Evolutionary conservation across 2,113 vertebrate genomes (phyloP), one percentile per base, ranked within the genome.

Genomic region (Pachyramphus minor): DNA sequence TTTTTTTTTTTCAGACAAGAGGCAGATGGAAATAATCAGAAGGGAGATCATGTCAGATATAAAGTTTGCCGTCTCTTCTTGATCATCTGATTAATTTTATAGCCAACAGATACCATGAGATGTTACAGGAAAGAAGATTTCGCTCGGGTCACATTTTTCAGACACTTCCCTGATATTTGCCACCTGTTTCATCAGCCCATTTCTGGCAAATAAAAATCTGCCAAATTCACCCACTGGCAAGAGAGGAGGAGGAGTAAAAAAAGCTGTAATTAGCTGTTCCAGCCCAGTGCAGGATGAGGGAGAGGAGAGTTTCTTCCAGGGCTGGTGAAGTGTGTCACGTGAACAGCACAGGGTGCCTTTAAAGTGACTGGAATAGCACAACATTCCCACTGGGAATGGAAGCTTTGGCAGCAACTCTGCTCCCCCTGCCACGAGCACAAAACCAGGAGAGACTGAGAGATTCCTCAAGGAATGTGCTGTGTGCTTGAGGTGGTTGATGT

Each of bases 11-110:
- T 64, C 28, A 78, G 62, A 31, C 23, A 42, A 4, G 56, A 95
- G 55, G 56, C 95, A 92, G 79, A 74, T 92, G 94, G 96, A 97
- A 97, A 95, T 67, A 87, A 59, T 94, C 96, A 95, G 79, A 89
- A 86, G 90, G 68, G 62, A 49, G 81, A 78, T 86, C 72, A 50
- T 59, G 72, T 93, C 88, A 95, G 82, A 73, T 56, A 47, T 28
- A 64, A 94, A 89, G 52, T 92, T 72, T 77, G 80, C 85, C 92
- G 76, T 82, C 62, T 86, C 94, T 80, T 93, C 88, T 89, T 78
- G 74, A 94, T 92, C 86, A 59, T 69, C 84, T 81, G 58, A 71
- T 80, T 80, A 79, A 84, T 84, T 83, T 85, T 62, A 90, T 59
- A 42, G 37, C 6, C 39, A 59, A 9, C 81, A 86, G 87, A 33